Percentiles rank a stretch among this genome's conserved stretches.
Conservation (phyloP, 2,888 invertebrate genomes). For the Ellobium chinense region DNA sequence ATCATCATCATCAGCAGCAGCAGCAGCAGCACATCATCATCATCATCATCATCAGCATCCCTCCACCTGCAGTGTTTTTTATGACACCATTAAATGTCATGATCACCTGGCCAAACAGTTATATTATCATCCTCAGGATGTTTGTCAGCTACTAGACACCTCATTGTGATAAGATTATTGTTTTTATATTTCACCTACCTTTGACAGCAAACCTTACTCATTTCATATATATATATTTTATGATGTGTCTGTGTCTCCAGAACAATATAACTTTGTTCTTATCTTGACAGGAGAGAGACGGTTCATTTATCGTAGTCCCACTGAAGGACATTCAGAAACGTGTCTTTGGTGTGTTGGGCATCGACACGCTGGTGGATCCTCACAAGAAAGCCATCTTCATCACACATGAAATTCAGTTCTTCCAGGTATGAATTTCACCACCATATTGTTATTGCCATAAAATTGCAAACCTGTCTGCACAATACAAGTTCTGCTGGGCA, state of each 20-base stretch:
- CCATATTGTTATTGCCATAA: too few relatives aligned
- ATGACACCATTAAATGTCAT: too few relatives aligned
- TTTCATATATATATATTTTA: not conserved
- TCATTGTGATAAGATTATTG: not conserved
- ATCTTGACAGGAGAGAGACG: conserved; percentile 69
- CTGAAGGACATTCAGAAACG: conserved; percentile 76
- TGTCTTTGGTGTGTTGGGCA: conserved; percentile 77
- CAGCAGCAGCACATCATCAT: too few relatives aligned
- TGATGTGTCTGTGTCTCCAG: not conserved
- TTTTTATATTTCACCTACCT: not conserved
- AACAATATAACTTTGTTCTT: not conserved
- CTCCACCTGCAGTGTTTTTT: too few relatives aligned
- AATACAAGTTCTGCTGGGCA: too few relatives aligned
- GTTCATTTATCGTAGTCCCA: conserved; percentile 77
- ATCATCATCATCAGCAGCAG: too few relatives aligned
- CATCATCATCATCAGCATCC: too few relatives aligned
- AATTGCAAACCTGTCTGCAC: too few relatives aligned
- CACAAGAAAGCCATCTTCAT: conserved; percentile 75
- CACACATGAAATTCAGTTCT: conserved; percentile 78
- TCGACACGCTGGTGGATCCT: conserved; percentile 76
- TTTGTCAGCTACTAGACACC: too few relatives aligned
- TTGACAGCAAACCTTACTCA: too few relatives aligned
- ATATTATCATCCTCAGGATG: too few relatives aligned
- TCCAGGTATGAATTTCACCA: conserved; percentile 74
- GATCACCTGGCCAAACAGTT: too few relatives aligned